Evolutionary conservation across 2,888 invertebrate genomes (phyloP).

Genomic region (Dioctria linearis): DNA sequence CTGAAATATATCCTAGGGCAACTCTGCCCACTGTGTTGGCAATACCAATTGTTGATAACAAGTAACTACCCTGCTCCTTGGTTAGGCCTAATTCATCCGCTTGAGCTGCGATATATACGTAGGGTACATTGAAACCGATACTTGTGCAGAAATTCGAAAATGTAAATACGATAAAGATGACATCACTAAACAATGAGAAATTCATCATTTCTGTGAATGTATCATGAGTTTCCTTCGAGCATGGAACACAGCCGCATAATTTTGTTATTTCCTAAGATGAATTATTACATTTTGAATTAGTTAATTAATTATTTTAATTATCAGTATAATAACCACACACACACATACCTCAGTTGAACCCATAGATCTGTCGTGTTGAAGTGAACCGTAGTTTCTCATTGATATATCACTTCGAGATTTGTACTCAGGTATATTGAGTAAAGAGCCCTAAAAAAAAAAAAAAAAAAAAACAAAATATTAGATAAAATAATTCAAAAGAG

Average conservation of each 20-base stretch:
- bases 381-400: constrained; percentile 70
- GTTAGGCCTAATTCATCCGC: constrained; percentile 76
- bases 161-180: constrained; percentile 90
- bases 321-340: not conserved
- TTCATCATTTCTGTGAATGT: constrained; percentile 88
- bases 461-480: not conserved
- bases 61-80: constrained; percentile 76
- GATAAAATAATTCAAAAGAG: not conserved
- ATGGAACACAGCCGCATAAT: constrained; percentile 76
- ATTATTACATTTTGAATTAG: too few species aligned
- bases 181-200: constrained; percentile 85
- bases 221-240: constrained; percentile 80
- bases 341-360: constrained; percentile 4
- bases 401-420: constrained; percentile 73
- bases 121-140: constrained; percentile 95
- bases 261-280: constrained; percentile 65
- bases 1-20: constrained; percentile 87
- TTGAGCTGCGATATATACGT: constrained; percentile 86
- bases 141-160: constrained; percentile 91
- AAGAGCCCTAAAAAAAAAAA: constrained; percentile 69
- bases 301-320: too few species aligned
- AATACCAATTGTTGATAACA: constrained; percentile 87
- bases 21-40: constrained; percentile 93
- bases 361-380: constrained; percentile 62
- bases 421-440: constrained; percentile 73